Base-by-base conservation (phyloP, 2,797 vertebrate genomes). In the Halcyon smyrnensis region DNA sequence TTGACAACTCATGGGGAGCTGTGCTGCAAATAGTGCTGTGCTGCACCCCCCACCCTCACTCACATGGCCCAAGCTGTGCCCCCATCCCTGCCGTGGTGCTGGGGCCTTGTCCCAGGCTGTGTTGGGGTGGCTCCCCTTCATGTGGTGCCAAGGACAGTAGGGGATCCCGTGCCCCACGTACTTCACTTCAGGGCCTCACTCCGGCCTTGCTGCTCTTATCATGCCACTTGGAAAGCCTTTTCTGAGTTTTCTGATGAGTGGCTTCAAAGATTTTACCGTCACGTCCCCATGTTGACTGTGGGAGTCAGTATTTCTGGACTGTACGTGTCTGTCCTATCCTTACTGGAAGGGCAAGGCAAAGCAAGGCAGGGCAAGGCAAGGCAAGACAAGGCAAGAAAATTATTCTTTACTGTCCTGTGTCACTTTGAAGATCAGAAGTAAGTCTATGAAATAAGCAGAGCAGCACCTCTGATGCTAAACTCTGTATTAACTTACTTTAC, bases 121-220 rank as follows among this genome's bases (percentile, higher is more conserved):
- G 19, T 3, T 0, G 24, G 46, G 27, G 4, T 57, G 25, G 5
- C 16, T 75, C 8, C 4, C 3, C 21, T 71, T 53, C 59, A 57
- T 0, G 0, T 8, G 11, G 6, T 68, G 45, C 36, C 56, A 34
- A 19, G 34, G 50, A 19, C 32, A 39, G 23, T 0, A 0, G 12
- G 20, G n/a, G 8, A n/a, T 11, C 8, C 57, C 21, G 2, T 36
- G 9, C 16, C 67, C 39, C 37, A 21, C 14, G 24, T 13, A 21
- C 6, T 41, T 56, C 48, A 7, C 28, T 48, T 32, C 28, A 60
- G 11, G 34, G 36, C 30, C 56, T 80, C 25, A 24, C n/a, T 56
- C 46, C 70, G 79, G 51, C 71, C 60, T 23, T 9, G 12, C 41
- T 80, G 59, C 41, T 68, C 45, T 43, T 12, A 8, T 36, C 4